These are phyloP conservation scores for Lathamus discolor DNA, from an alignment of 2,113 vertebrate genomes.

Conservation along the genomic window DNA sequence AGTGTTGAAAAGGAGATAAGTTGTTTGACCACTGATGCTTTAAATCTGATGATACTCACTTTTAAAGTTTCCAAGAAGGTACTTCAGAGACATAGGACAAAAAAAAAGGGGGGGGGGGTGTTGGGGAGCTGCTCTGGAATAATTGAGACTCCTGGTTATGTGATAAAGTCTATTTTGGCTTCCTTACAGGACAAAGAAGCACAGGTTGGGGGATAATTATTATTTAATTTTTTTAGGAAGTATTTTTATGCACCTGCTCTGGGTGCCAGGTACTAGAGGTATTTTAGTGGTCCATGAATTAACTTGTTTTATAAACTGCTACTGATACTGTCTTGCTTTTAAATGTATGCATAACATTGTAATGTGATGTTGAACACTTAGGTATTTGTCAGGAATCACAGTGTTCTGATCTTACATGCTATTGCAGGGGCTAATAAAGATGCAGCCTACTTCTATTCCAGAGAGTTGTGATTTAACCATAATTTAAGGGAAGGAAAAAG, in stretches of 20 bases:
- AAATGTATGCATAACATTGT: conserved; percentile 49
- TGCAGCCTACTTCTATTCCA: conserved; percentile 19
- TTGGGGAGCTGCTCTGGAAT: background rate
- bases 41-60: background rate
- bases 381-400: conserved; percentile 33
- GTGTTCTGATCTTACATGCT: conserved; percentile 41
- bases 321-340: conserved; percentile 64
- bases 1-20: background rate
- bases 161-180: background rate
- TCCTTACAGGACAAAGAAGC: conserved; percentile 20
- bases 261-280: conserved; percentile 55
- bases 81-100: background rate
- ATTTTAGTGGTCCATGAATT: conserved; percentile 56
- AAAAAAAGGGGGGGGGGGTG: background rate
- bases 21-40: background rate
- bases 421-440: conserved; percentile 41
- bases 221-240: background rate
- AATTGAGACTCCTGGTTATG: background rate
- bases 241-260: background rate
- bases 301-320: conserved; percentile 61
- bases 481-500: conserved; percentile 29
- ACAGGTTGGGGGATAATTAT: background rate
- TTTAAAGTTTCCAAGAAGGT: background rate
- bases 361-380: conserved; percentile 53
- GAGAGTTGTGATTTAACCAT: conserved; percentile 9